phyloP scores from a whole-genome alignment of 2,888 invertebrate species.

The Aquatica leii region DNA sequence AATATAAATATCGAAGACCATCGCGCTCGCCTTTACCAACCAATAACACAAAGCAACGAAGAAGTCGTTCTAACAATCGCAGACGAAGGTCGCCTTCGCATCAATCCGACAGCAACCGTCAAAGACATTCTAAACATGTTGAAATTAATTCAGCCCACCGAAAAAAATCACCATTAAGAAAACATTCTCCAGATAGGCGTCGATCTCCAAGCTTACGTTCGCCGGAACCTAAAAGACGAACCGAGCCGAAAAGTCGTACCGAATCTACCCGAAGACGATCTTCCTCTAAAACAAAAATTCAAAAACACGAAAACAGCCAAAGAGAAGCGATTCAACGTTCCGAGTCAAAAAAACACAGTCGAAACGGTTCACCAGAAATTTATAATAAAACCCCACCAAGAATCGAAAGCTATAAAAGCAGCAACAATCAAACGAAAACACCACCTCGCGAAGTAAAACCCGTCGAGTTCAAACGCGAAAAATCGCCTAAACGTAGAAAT shows the following conservation, averaged over 20 bases:
- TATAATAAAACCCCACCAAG: not conserved
- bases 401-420: not conserved
- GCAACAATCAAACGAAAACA: conserved; percentile 10
- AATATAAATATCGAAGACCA: not conserved
- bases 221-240: not conserved
- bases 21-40: not conserved
- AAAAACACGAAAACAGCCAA: too few relatives aligned
- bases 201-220: not conserved
- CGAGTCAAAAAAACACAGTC: not conserved
- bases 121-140: conserved; percentile 47
- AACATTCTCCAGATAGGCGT: not conserved
- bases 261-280: too few relatives aligned
- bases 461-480: conserved; percentile 2
- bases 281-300: too few relatives aligned
- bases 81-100: conserved; percentile 44
- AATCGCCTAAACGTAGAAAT: conserved; percentile 34
- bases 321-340: too few relatives aligned
- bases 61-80: conserved; percentile 16
- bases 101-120: too few relatives aligned
- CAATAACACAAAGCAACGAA: not conserved
- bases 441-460: conserved; percentile 15
- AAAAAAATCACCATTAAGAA: not conserved
- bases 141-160: not conserved
- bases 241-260: too few relatives aligned
- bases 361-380: conserved; percentile 1